Evolutionary conservation across 2,113 vertebrate species (phyloP), one percentile per base, ranked within the genome.

Genomic region (Herpetotheres cachinnans): DNA sequence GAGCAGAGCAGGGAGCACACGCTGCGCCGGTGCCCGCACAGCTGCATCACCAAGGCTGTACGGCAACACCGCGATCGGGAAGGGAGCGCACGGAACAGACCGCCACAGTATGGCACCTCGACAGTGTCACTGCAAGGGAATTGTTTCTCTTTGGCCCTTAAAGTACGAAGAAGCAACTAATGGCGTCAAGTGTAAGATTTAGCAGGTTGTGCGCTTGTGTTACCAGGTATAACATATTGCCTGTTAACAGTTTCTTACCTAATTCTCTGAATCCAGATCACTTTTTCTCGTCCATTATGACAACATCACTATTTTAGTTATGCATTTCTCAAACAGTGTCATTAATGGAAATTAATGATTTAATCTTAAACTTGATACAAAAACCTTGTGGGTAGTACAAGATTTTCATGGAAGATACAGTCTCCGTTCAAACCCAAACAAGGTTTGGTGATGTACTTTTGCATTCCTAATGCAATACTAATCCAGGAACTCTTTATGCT

Each of bases 121-220:
- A 21, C 32, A 29, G 25, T 1, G 3, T 5, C 58, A 16, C 7
- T 13, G 56, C 82, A 13, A 10, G 55, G 3, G 61, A 54, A 50
- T 18, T 11, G 72, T 5, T 81, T 55, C 38, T 95, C 92, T 95
- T 89, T 90, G 96, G 96, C 94, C 95, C 96, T 73, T 2, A 2
- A 22, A 59, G 36, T 30, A 58, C 1, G 16, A 80, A 70, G 80
- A 17, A 42, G 42, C 42, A 42, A 42, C 42, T 42, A 42, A 42
- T 42, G 42, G 42, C 11, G 7, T 59, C 72, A 25, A 30, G 59
- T 34, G 13, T 32, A 12, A 26, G 8, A 7, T 5, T 6, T 7
- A 61, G 54, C 65, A 38, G 65, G 73, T 46, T 16, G 63, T 11
- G 44, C 9, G 13, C 34, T 7, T 11, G 27, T 46, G 66, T 16